Evolutionary conservation across 2,113 vertebrate genomes (phyloP).

Genomic region (Nibea coibor): DNA sequence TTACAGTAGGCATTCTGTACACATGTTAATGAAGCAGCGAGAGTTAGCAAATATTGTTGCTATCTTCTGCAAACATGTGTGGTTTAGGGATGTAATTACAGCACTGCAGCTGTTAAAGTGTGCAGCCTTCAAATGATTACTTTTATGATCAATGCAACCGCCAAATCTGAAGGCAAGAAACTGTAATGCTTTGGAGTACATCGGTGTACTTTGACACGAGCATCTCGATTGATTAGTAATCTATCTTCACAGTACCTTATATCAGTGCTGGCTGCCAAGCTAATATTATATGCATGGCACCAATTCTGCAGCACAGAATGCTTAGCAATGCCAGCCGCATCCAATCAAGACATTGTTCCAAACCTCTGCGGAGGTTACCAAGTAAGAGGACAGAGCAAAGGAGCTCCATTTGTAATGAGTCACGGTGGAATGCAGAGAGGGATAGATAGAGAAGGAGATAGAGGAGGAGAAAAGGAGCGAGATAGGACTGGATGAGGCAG

Average conservation of each 20-base stretch:
- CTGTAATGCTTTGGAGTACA: neutral
- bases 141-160: neutral
- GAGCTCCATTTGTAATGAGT: slow-evolving; percentile 68
- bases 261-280: slow-evolving; percentile 42
- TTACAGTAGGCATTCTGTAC: neutral
- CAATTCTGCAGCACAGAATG: slow-evolving; percentile 61
- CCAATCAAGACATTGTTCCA: slow-evolving; percentile 71
- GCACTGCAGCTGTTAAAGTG: slow-evolving; percentile 6
- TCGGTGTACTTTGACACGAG: slow-evolving; percentile 3
- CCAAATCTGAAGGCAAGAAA: slow-evolving; percentile 3
- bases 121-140: slow-evolving; percentile 18
- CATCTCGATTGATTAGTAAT: slow-evolving; percentile 32
- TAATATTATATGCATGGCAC: slow-evolving; percentile 53
- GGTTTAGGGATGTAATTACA: slow-evolving; percentile 21
- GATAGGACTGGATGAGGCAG: slow-evolving; percentile 43
- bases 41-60: slow-evolving; percentile 25
- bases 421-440: slow-evolving; percentile 43
- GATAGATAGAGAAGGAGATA: slow-evolving; percentile 35
- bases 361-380: slow-evolving; percentile 58
- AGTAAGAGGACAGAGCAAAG: slow-evolving; percentile 48
- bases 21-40: slow-evolving; percentile 21
- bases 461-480: slow-evolving; percentile 45
- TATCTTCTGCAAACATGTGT: slow-evolving; percentile 1
- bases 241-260: slow-evolving; percentile 11
- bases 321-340: slow-evolving; percentile 69